A percentile compares a stretch with the other conserved stretches of the same genome.
Conservation (phyloP, 2,113 vertebrate species). For the Seriola rivoliana region DNA sequence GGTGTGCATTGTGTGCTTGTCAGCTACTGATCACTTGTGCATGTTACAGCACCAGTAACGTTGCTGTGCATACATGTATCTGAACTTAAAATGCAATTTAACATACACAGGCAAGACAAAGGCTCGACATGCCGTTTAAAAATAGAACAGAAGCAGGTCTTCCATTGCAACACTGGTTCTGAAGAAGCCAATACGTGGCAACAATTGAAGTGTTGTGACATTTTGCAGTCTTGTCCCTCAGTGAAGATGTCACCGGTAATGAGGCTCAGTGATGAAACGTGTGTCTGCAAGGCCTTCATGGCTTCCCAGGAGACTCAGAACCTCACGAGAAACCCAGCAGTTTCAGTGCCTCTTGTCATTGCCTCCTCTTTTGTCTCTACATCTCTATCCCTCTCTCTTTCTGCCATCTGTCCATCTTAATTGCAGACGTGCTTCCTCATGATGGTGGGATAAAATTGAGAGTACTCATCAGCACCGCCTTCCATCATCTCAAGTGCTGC, state of each 20-base stretch:
- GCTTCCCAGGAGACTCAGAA: constrained; percentile 58
- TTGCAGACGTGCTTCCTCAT: constrained; percentile 67
- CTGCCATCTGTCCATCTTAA: constrained; percentile 80
- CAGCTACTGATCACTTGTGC: constrained; percentile 21
- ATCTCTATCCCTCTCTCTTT: constrained; percentile 51
- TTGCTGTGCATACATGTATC: constrained; percentile 15
- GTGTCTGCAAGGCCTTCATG: constrained; percentile 32
- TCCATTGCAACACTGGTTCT: constrained; percentile 4
- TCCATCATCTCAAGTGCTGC: constrained; percentile 69
- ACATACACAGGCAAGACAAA: constrained; percentile 20
- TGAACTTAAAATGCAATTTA: constrained; percentile 19
- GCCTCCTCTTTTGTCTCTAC: constrained; percentile 42
- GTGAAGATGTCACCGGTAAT: constrained; percentile 70
- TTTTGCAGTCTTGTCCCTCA: constrained; percentile 69
- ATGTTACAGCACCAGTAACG: constrained; percentile 5
- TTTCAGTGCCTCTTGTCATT: constrained; percentile 59
- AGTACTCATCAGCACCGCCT: constrained; percentile 68
- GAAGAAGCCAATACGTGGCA: constrained; percentile 54
- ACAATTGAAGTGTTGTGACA: constrained; percentile 69
- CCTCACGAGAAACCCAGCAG: constrained; percentile 41
- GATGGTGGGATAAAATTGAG: constrained; percentile 62
- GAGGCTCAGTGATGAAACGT: constrained; percentile 74
- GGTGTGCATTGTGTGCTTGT: neutral
- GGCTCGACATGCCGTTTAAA: constrained; percentile 32
- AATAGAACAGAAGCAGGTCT: constrained; percentile 59